Percentiles rank a stretch among this genome's conserved stretches.
Conservation (phyloP, 2,113 vertebrate genomes). For the Tauraco erythrolophus region DNA sequence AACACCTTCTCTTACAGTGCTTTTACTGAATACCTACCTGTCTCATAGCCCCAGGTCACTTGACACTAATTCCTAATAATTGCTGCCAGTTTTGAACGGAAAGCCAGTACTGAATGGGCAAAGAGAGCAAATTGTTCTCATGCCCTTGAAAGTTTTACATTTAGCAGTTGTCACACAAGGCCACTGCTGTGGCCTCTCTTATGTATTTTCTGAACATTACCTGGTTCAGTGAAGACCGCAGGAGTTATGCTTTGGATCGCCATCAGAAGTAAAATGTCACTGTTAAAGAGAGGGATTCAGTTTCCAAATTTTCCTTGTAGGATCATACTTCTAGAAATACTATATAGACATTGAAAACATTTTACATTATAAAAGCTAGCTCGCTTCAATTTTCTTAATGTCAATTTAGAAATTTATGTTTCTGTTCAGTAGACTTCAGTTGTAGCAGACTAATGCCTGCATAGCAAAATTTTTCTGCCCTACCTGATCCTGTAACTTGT, state of each 20-base stretch:
- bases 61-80: not conserved
- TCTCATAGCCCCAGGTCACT: not conserved
- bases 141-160: not conserved
- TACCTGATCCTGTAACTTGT: not conserved
- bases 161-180: not conserved
- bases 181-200: not conserved
- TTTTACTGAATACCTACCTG: not conserved
- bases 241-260: not conserved
- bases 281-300: not conserved
- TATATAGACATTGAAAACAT: not conserved
- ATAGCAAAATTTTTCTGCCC: not conserved
- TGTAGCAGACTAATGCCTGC: not conserved
- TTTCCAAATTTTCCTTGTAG: not conserved
- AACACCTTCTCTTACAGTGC: not conserved
- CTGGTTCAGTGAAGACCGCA: not conserved
- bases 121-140: not conserved
- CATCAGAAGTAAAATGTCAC: not conserved
- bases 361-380: not conserved
- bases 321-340: not conserved
- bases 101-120: not conserved
- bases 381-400: not conserved
- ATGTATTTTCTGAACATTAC: not conserved
- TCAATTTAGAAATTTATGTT: not conserved
- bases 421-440: not conserved
- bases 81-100: not conserved